Evolutionary conservation across 1,140 invertebrate genomes (phyloP), one percentile per base, ranked within the genome.

Genomic region (Drosophila ohnishii): DNA sequence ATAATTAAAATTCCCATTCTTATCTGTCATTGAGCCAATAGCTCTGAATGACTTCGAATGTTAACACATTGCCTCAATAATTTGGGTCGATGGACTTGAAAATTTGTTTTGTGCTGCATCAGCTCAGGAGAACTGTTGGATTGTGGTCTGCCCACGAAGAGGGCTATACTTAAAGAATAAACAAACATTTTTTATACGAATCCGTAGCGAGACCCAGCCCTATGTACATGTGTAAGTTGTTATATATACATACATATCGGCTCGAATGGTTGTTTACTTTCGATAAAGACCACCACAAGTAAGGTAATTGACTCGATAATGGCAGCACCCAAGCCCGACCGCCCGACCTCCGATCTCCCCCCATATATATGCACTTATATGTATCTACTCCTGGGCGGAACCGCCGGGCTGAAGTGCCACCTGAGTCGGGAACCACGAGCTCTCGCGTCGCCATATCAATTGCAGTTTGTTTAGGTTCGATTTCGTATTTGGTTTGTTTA

Each of bases 391-490:
- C 16, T 55, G 34, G 51, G 51, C 35, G 51, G 51, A 55, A 55
- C 34, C 51, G 51, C 13, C 51, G 19, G 13, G 19, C 19, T 60
- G 72, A 70, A 85, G 81, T 78, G 64, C 77, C 81, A 85, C 81
- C 81, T 80, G 81, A 85, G 81, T 71, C 51, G 53, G 51, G 34
- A 44, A 45, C 39, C 42, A 14, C 42, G 16, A 57, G 47, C 19
- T 8, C 40, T 40, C 44, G 8, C n/a, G 34, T 44, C 50, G 57
- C 65, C 50, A 53, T 73, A 81, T 81, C 78, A 78, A 82, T 83
- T 83, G 70, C 51, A 63, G 81, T 85, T 85, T 85, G 81, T 85
- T 85, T 85, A 85, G 76, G 81, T 85, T 85, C 80, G 72, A 84
- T 79, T 84, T 84, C 72, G 80, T 81, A 58, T 82, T 81, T 66